Conservation (phyloP, 2,113 vertebrate species). For the Colaptes auratus region DNA sequence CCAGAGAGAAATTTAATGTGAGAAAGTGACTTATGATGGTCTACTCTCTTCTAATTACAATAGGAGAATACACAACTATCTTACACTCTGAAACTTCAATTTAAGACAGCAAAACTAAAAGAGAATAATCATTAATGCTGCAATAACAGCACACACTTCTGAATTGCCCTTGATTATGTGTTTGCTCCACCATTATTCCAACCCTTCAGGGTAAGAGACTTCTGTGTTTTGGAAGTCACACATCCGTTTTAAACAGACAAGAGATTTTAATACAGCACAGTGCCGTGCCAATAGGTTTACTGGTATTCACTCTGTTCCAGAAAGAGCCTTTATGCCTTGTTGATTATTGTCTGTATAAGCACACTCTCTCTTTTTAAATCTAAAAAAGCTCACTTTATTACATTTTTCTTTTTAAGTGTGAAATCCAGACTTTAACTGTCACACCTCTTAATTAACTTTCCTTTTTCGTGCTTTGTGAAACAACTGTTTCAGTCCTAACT, state of each 20-base stretch:
- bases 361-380: background rate
- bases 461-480: background rate
- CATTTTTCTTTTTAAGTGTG: background rate
- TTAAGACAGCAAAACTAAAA: background rate
- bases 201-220: background rate
- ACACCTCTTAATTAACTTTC: background rate
- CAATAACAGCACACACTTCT: background rate
- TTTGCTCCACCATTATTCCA: background rate
- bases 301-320: background rate
- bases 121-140: background rate
- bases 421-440: background rate
- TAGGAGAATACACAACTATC: background rate
- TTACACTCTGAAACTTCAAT: background rate
- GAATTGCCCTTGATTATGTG: background rate
- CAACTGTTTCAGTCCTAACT: background rate
- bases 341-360: background rate
- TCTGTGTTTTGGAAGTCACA: background rate
- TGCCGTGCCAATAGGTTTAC: background rate
- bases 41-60: background rate
- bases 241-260: background rate
- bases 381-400: background rate
- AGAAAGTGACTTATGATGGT: background rate
- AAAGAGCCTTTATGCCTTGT: background rate
- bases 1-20: background rate
- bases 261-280: background rate